These are phyloP conservation scores for Galleria mellonella DNA, from an alignment of 1,140 invertebrate genomes.

Conservation along the genomic window DNA sequence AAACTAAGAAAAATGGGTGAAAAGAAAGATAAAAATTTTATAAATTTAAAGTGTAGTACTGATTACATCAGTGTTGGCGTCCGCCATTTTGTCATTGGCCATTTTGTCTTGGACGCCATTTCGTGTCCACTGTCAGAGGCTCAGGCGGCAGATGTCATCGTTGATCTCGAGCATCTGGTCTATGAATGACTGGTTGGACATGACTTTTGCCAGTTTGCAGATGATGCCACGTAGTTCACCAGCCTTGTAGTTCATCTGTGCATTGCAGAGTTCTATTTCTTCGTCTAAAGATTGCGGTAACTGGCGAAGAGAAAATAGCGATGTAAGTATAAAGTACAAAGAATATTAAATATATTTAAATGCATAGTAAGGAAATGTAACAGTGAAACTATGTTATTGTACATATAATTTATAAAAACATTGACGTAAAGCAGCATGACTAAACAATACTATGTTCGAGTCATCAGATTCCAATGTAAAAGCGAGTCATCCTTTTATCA, in stretches of 20 bases:
- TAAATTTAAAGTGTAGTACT: slow-evolving; percentile 11
- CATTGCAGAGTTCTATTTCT: slow-evolving; percentile 79
- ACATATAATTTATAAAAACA: too few species aligned
- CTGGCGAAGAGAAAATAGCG: slow-evolving; percentile 49
- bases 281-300: slow-evolving; percentile 75
- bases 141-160: slow-evolving; percentile 79
- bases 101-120: slow-evolving; percentile 39
- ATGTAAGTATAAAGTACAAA: neutral
- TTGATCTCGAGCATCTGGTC: slow-evolving; percentile 85
- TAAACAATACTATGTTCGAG: too few species aligned
- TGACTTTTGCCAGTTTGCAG: slow-evolving; percentile 78
- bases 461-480: too few species aligned
- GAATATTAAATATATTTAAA: neutral
- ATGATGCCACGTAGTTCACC: slow-evolving; percentile 78
- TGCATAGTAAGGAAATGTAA: too few species aligned
- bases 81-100: slow-evolving; percentile 19
- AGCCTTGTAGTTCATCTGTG: slow-evolving; percentile 80
- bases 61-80: slow-evolving; percentile 9
- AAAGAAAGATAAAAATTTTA: too few species aligned
- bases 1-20: slow-evolving; percentile 1
- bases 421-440: too few species aligned
- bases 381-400: too few species aligned
- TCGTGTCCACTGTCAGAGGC: slow-evolving; percentile 35
- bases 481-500: too few species aligned
- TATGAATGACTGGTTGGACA: slow-evolving; percentile 82